Evolutionary conservation across 2,888 invertebrate genomes (phyloP).

Genomic region (Tetragnatha montana): DNA sequence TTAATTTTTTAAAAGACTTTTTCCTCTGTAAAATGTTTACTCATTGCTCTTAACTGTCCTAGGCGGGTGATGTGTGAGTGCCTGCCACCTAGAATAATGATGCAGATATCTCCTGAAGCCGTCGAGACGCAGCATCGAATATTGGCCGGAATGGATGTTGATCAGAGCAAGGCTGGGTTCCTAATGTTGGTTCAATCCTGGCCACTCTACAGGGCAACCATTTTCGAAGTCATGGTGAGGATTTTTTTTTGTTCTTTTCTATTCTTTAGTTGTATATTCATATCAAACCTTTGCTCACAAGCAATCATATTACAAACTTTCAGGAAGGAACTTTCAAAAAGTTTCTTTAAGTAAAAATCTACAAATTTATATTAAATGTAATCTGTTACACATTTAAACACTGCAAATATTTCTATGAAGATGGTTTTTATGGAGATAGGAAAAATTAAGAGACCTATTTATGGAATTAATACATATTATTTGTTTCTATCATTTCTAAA

Average conservation of each 20-base stretch:
- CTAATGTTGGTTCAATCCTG: conserved; percentile 93
- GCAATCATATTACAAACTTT: too few species aligned
- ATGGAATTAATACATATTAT: too few species aligned
- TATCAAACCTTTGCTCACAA: too few species aligned
- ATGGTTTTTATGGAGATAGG: too few species aligned
- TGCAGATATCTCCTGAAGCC: conserved; percentile 86
- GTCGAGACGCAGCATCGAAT: conserved; percentile 94
- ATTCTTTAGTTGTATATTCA: too few species aligned
- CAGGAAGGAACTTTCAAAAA: too few species aligned
- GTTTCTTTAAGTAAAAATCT: too few species aligned
- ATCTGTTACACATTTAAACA: too few species aligned
- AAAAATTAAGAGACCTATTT: too few species aligned
- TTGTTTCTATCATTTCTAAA: too few species aligned
- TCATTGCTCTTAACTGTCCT: conserved; percentile 75
- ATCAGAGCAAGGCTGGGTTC: conserved; percentile 93
- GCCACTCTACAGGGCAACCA: conserved; percentile 93
- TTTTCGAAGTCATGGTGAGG: conserved; percentile 93
- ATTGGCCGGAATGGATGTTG: conserved; percentile 88
- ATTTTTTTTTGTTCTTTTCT: background rate
- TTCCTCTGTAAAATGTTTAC: background rate
- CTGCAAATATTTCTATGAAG: too few species aligned
- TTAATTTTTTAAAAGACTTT: background rate
- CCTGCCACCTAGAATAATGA: conserved; percentile 88
- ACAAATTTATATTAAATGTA: too few species aligned
- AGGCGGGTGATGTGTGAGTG: conserved; percentile 85